Evolutionary conservation across 2,797 vertebrate genomes (phyloP).

Genomic region (Vireo griseus): DNA sequence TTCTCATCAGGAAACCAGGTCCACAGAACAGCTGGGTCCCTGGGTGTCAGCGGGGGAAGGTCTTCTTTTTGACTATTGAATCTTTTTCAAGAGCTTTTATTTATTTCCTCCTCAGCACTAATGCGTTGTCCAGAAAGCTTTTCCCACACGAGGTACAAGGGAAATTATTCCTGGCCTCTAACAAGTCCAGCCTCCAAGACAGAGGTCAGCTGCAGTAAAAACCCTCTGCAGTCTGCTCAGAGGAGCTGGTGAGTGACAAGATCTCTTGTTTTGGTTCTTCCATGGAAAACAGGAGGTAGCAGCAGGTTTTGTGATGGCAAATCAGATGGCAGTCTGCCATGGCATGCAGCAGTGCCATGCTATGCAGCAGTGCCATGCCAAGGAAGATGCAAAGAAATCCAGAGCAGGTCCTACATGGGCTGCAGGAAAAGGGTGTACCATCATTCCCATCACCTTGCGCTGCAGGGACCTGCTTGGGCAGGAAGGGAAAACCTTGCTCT

Average conservation of each 20-base stretch:
- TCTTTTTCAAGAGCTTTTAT: not conserved
- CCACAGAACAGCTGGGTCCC: not conserved
- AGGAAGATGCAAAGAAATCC: not conserved
- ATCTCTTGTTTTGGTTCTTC: not conserved
- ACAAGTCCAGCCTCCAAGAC: conserved; percentile 35
- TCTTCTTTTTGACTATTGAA: not conserved
- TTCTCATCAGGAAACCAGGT: not conserved
- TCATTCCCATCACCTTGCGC: not conserved
- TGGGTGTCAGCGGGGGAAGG: not conserved
- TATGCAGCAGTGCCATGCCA: not conserved
- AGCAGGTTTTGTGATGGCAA: not conserved
- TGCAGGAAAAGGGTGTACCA: not conserved
- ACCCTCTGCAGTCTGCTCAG: conserved; percentile 13
- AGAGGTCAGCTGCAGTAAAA: conserved; percentile 50
- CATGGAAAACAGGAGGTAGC: not conserved
- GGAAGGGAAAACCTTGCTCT: not conserved
- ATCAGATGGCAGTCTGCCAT: not conserved
- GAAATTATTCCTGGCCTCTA: conserved; percentile 60
- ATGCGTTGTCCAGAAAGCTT: conserved; percentile 41
- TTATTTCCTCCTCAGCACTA: conserved; percentile 45
- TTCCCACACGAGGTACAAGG: conserved; percentile 52
- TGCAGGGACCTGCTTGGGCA: not conserved
- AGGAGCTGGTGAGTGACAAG: conserved; percentile 60
- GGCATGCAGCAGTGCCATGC: not conserved
- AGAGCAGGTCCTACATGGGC: not conserved